Evolutionary conservation across 2,888 invertebrate genomes (phyloP), one percentile per base, ranked within the genome.

Genomic region (Lepetodrilus schrolli): DNA sequence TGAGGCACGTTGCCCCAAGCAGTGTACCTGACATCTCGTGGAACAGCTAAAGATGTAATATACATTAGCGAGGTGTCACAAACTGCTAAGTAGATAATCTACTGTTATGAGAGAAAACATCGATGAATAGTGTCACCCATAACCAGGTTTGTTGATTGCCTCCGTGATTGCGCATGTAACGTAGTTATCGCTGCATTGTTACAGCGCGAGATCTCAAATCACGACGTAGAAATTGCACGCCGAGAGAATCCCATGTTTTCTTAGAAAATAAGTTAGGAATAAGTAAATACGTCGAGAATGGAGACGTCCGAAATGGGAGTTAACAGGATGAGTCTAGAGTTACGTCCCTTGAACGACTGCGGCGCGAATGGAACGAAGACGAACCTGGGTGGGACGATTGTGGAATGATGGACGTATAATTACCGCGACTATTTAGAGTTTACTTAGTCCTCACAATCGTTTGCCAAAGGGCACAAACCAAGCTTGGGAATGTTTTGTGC

Each of bases 211-310:
- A 17, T 5, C 4, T 8, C 48, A 17, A 17, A 17, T 34, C 58
- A 30, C 58, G 34, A 58, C 30, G 43, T 43, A 13, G 13, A 43
- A n/a, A n/a, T n/a, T n/a, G n/a, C n/a, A n/a, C 43, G 13, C 4
- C n/a, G 43, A 17, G 43, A 43, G 43, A 43, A 43, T 43, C 43
- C 43, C 13, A 43, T 43, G 43, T 58, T 58, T 58, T 26, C 30
- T 30, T 58, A 58, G 58, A 58, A 58, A 58, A 58, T 58, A 58
- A 58, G 58, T 58, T 58, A 58, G 30, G 58, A 58, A 23, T 58
- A 58, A 30, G 58, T 58, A 58, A 58, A 58, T 17, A 17, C 26
- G 34, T 30, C 34, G 26, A 58, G 34, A 58, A 58, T 58, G 58
- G 58, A 58, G 58, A 58, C 58, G 34, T 58, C 34, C 34, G 30